Evolutionary conservation across 92 coral and sea anemone genomes (phyloP).

Genomic region (Siderastrea siderea): DNA sequence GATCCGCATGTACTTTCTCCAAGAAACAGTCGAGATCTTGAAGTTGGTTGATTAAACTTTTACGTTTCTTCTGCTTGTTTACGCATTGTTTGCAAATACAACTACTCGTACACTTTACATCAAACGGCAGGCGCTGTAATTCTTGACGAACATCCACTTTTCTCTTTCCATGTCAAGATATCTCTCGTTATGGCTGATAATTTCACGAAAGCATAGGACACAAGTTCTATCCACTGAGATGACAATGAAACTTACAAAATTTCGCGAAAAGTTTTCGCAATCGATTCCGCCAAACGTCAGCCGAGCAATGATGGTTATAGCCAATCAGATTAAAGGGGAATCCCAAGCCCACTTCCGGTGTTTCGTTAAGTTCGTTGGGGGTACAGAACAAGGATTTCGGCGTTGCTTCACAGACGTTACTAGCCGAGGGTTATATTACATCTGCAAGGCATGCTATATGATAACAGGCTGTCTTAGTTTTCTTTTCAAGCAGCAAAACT

Average conservation of each 20-base stretch:
- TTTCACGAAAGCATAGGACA: background rate
- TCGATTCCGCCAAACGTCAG: background rate
- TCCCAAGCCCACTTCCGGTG: too few relatives aligned
- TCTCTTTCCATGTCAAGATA: slow-evolving; percentile 7
- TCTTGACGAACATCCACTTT: background rate
- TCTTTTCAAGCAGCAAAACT: too few relatives aligned
- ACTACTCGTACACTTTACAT: background rate
- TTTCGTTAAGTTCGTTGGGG: too few relatives aligned
- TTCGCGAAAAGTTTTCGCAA: background rate
- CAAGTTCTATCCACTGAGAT: background rate
- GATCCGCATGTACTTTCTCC: background rate
- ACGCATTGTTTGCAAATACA: background rate
- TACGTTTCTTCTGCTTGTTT: background rate
- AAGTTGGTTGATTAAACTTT: background rate
- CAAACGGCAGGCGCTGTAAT: background rate
- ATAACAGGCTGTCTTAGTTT: too few relatives aligned
- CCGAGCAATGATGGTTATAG: background rate
- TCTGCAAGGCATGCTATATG: too few relatives aligned
- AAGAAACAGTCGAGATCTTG: background rate
- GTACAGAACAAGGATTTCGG: too few relatives aligned
- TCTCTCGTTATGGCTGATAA: slow-evolving; percentile 9
- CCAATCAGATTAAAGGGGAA: background rate
- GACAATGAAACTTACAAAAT: background rate
- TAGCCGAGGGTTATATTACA: too few relatives aligned
- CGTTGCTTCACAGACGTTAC: too few relatives aligned